Base-by-base conservation (phyloP, 1,140 invertebrate genomes). In the Drosophila quadrilineata region DNA sequence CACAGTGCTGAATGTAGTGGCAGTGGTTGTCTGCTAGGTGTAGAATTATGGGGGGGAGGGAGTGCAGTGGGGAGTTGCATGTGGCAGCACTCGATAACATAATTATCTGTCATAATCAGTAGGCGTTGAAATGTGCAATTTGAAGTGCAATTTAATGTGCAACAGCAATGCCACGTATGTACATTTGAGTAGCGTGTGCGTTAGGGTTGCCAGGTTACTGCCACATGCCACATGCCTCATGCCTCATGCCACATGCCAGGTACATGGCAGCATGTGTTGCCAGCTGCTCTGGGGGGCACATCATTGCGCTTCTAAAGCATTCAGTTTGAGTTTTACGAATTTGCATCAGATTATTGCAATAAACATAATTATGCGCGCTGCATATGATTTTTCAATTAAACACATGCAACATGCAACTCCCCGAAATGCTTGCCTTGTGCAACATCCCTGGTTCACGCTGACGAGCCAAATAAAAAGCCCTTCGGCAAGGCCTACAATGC, bases 341-440 rank as follows among this genome's bases (percentile, higher is more conserved):
- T 84, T 77, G 79, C 79, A 84, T 84, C 82, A 79, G 75, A 87
- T 87, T 87, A 84, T 84, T 87, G 82, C 82, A 87, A 87, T 87
- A 87, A 87, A 87, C 82, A 87, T 87, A 87, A 87, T 87, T 87
- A 87, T 87, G 76, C 76, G 72, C 76, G 70, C 71, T 87, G 82
- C 82, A 87, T 87, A 87, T 87, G 82, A 87, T 87, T 87, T 87
- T 87, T 87, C 82, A 87, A 87, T 87, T 82, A 87, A 87, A 87
- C 82, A 84, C 79, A 76, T 82, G 76, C 76, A 75, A 84, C 72
- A 66, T 24, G 24, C 54, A 71, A 70, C 53, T 65, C 66, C 66
- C 66, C 60, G n/a, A 59, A 58, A 59, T 45, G 67, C 62, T 43
- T 46, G 45, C 10, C 6, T 49, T 35, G 35, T 43, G 60, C 60